Base-by-base conservation (phyloP, 2,113 vertebrate genomes). In the Nymphicus hollandicus region DNA sequence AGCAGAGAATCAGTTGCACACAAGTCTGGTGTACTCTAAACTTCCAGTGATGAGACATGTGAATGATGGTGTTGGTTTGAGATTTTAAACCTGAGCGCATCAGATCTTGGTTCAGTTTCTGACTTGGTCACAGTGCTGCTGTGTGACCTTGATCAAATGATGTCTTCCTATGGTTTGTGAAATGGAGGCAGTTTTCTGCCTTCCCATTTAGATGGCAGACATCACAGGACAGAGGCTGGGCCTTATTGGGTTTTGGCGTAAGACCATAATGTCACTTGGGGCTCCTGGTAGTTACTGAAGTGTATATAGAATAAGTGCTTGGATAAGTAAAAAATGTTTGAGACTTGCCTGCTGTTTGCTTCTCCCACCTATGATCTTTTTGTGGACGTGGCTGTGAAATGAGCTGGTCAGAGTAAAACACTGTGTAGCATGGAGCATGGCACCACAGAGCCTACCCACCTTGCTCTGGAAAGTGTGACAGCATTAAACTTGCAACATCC, bases 301-400 rank as follows among this genome's bases (percentile, higher is more conserved):
- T 83, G 47, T 91, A 81, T 64, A 37, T 31, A 43, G 50, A 70
- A 2, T 73, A 74, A 83, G 65, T 83, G 31, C 27, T 19, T 91
- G 47, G 29, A 39, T 80, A 91, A 73, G 70, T 63, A 91, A 81
- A 74, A 94, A 25, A 31, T 27, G 19, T 88, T 90, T 64, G 82
- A 66, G 43, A 13, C 64, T 88, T 86, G 29, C 17, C 13, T 90
- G 46, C 55, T 66, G 1, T 77, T 89, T 77, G 37, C 43, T 83
- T 88, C 46, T 92, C 25, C 28, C 7, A 20, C 78, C 58, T 73
- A 27, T 66, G 68, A 49, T 63, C 46, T 43, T 53, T 70, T 86
- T 71, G 78, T 65, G 78, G 79, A 70, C 10, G 8, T 70, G 79
- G 41, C 88, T 88, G 72, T 83, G 88, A 88, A 96, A 93, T 70